phyloP scores from a whole-genome alignment of 2,113 vertebrate species.

The Cyanistes caeruleus region DNA sequence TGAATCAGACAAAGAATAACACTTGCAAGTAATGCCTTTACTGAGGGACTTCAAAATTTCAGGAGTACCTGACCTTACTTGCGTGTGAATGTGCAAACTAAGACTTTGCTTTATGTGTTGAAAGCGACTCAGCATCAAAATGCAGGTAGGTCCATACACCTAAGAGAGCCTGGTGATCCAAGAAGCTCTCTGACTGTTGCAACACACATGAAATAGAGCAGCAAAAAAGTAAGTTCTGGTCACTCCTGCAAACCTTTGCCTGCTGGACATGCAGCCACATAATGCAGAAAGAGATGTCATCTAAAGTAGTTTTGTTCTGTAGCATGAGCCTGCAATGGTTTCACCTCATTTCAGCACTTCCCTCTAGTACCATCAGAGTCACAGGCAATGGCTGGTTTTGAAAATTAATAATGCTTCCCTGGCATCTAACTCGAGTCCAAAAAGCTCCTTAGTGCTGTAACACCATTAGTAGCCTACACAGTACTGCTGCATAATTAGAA shows the following conservation, averaged over 20 bases:
- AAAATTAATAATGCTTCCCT: background rate
- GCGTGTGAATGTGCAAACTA: rapidly evolving
- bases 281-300: background rate
- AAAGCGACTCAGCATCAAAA: background rate
- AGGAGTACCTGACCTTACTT: background rate
- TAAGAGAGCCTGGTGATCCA: background rate
- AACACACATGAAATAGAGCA: background rate
- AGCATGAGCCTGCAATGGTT: background rate
- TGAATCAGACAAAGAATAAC: background rate
- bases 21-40: background rate
- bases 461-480: background rate
- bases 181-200: background rate
- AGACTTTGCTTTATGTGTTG: background rate
- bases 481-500: background rate
- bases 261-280: background rate
- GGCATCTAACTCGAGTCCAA: background rate
- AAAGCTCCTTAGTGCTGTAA: background rate
- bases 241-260: background rate
- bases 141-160: background rate
- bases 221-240: background rate
- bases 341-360: background rate
- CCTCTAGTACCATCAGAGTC: background rate
- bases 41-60: background rate
- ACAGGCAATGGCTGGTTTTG: background rate
- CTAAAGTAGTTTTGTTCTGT: background rate